These are phyloP conservation scores for Phrynocephalus forsythii DNA, from an alignment of 2,797 vertebrate genomes.

Conservation along the genomic window DNA sequence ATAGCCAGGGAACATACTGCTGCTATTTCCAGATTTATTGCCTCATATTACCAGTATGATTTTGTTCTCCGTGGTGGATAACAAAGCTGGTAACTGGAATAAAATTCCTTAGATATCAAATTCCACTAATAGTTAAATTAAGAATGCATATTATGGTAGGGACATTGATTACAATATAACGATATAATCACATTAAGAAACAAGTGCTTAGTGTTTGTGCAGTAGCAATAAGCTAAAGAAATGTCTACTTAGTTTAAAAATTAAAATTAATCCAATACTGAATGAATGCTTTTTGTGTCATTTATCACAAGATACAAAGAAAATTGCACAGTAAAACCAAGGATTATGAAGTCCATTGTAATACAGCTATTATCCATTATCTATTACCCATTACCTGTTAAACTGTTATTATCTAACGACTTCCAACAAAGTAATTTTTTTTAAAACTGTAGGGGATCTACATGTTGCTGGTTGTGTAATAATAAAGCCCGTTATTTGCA, in stretches of 20 bases:
- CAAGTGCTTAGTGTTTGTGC: not conserved
- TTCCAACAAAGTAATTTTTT: not conserved
- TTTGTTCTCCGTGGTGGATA: not conserved
- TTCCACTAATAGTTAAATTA: not conserved
- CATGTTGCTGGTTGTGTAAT: not conserved
- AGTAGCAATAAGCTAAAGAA: not conserved
- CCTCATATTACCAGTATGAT: rapidly evolving
- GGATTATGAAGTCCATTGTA: not conserved
- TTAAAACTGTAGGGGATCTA: not conserved
- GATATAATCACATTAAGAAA: not conserved
- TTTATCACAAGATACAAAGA: constrained; percentile 15
- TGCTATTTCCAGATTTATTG: not conserved
- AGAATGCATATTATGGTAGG: not conserved
- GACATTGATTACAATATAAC: not conserved
- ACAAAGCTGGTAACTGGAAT: not conserved
- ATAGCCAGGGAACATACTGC: no score
- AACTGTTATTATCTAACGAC: not conserved
- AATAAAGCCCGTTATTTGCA: not conserved
- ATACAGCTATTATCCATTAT: not conserved
- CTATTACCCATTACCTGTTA: not conserved
- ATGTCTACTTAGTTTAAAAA: constrained; percentile 19
- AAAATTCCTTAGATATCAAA: constrained; percentile 2
- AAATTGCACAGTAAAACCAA: not conserved
- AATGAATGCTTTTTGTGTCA: constrained; percentile 7
- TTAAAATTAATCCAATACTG: not conserved